Conservation (phyloP, 2,888 invertebrate species). For the Sarcophaga variegata region DNA sequence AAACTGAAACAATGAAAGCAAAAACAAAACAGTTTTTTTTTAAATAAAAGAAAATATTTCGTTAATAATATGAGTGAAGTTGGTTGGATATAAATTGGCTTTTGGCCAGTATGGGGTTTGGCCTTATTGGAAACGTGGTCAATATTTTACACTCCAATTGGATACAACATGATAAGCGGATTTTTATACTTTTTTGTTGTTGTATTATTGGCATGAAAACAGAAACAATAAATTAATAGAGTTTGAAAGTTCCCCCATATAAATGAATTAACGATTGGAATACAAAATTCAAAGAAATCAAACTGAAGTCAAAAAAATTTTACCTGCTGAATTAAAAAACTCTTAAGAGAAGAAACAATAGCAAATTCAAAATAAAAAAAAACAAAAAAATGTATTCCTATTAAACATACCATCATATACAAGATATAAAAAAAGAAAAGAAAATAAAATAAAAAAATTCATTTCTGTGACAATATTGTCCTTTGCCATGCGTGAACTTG, state of each 20-base stretch:
- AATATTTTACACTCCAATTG: conserved; percentile 32
- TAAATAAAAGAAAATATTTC: conserved; percentile 23
- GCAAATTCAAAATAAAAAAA: neutral
- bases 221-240: conserved; percentile 21
- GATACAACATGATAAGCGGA: conserved; percentile 43
- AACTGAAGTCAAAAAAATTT: neutral
- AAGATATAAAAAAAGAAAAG: neutral
- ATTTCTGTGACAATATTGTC: conserved; percentile 15
- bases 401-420: neutral
- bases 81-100: conserved; percentile 39
- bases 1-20: neutral
- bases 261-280: conserved; percentile 2
- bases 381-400: neutral
- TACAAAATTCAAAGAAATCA: neutral
- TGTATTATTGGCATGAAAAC: neutral
- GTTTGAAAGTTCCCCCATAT: conserved; percentile 25
- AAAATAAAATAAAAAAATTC: no score
- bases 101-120: conserved; percentile 52
- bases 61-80: neutral
- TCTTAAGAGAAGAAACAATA: conserved; percentile 2
- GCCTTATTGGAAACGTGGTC: conserved; percentile 34
- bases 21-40: neutral
- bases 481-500: neutral
- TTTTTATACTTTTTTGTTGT: neutral
- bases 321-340: neutral